These are phyloP conservation scores for Pterophyllum scalare DNA, from an alignment of 2,113 vertebrate genomes.

Conservation along the genomic window DNA sequence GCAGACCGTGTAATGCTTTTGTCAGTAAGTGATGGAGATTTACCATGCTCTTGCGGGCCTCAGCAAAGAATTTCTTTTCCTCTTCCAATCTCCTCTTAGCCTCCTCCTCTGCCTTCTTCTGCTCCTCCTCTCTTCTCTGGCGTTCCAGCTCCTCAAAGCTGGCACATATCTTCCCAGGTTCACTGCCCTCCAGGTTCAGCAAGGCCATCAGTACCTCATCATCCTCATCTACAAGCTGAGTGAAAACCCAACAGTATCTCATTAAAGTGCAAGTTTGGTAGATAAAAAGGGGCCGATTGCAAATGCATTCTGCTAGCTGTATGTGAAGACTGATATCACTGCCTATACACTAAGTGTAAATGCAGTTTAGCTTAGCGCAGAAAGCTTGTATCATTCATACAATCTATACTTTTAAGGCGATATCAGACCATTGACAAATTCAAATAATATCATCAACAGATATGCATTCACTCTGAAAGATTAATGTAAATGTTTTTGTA, in stretches of 20 bases:
- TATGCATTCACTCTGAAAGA: neutral
- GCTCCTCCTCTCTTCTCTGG: constrained; percentile 82
- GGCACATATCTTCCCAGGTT: constrained; percentile 81
- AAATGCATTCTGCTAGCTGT: no score
- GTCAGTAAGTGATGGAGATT: neutral
- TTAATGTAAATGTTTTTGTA: neutral
- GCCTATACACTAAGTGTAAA: neutral
- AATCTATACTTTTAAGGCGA: neutral
- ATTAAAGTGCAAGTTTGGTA: fast-evolving
- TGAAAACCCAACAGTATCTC: neutral
- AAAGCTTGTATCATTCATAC: neutral
- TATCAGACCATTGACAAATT: neutral
- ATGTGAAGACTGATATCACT: neutral
- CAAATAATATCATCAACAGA: neutral
- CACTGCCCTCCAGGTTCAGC: constrained; percentile 77
- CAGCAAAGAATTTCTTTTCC: constrained; percentile 84
- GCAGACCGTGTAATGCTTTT: no score
- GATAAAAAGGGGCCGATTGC: neutral
- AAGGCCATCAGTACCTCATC: constrained; percentile 79
- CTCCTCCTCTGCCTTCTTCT: constrained; percentile 82
- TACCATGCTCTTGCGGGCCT: constrained; percentile 86
- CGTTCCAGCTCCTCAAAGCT: constrained; percentile 85
- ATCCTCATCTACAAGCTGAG: constrained; percentile 81
- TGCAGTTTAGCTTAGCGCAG: neutral
- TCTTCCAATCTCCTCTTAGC: constrained; percentile 83